Percentiles rank a stretch among this genome's conserved stretches.
Evolutionary conservation across 2,888 invertebrate species (phyloP).

Genomic region (Poecilobothrus nobilitatus): DNA sequence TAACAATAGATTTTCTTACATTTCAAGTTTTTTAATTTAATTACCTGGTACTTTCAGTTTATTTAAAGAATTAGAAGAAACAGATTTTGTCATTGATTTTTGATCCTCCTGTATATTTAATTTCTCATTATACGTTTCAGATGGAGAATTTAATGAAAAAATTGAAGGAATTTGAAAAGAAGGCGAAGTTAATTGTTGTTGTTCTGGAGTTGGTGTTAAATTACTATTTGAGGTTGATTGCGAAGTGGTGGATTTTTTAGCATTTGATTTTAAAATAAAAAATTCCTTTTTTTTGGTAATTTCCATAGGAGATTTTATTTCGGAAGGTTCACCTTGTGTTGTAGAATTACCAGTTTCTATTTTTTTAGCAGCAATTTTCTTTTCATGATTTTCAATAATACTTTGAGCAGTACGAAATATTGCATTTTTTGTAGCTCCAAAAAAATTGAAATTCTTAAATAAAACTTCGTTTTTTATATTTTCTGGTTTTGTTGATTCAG

Average conservation of each 20-base stretch:
- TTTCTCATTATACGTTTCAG: background rate
- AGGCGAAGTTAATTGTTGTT: constrained; percentile 16
- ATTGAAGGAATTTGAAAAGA: background rate
- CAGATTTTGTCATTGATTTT: constrained; percentile 32
- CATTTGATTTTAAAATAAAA: constrained; percentile 38
- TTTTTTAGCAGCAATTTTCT: constrained; percentile 42
- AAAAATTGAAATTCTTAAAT: constrained; percentile 40
- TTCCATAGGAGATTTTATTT: constrained; percentile 40
- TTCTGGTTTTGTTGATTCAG: constrained; percentile 31
- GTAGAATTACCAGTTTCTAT: constrained; percentile 21
- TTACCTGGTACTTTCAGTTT: constrained; percentile 38
- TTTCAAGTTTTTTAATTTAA: background rate
- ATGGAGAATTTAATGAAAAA: background rate
- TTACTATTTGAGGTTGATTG: background rate
- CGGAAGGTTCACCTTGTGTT: constrained; percentile 19
- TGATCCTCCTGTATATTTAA: constrained; percentile 17
- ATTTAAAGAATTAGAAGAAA: constrained; percentile 39
- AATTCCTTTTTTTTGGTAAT: constrained; percentile 43
- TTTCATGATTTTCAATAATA: constrained; percentile 44
- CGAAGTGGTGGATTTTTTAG: constrained; percentile 34
- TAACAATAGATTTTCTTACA: background rate
- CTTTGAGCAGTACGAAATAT: constrained; percentile 45
- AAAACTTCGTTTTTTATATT: constrained; percentile 38
- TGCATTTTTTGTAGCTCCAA: constrained; percentile 44
- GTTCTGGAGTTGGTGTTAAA: constrained; percentile 13